These are phyloP conservation scores for Mesocricetus auratus DNA, from an alignment of 2,113 vertebrate species.

Conservation along the genomic window DNA sequence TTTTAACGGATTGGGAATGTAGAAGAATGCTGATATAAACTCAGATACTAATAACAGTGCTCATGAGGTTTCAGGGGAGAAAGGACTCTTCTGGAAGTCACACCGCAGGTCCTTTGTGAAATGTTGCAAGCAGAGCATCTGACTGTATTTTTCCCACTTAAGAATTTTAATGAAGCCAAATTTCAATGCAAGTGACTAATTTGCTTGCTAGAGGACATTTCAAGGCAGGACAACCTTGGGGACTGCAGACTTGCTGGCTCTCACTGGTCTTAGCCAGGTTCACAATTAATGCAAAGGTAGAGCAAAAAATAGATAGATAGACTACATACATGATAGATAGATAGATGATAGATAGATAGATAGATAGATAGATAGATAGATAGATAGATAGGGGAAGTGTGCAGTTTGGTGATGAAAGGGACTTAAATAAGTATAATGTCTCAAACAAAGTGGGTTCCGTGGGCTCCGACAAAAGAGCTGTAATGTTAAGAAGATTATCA, in stretches of 20 bases:
- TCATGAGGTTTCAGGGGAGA: background rate
- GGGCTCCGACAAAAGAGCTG: background rate
- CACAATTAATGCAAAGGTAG: background rate
- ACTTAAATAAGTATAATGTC: background rate
- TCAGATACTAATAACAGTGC: background rate
- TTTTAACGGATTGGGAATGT: background rate
- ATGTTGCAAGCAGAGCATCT: too few species aligned
- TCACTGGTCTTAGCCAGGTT: background rate
- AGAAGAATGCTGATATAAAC: background rate
- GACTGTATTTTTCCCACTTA: background rate
- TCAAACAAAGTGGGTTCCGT: background rate
- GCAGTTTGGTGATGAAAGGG: background rate
- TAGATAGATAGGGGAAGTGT: background rate
- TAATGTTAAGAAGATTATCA: background rate
- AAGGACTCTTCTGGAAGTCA: too few species aligned
- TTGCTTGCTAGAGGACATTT: background rate
- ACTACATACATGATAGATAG: too few species aligned
- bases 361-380: too few species aligned
- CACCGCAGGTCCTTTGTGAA: background rate
- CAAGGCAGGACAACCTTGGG: background rate
- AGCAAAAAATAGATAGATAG: background rate
- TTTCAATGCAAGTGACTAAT: background rate
- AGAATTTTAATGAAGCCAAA: background rate
- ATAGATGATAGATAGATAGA: too few species aligned
- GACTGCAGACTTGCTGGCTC: background rate